phyloP scores from a whole-genome alignment of 2,888 invertebrate species.

The Lasius platythorax region DNA sequence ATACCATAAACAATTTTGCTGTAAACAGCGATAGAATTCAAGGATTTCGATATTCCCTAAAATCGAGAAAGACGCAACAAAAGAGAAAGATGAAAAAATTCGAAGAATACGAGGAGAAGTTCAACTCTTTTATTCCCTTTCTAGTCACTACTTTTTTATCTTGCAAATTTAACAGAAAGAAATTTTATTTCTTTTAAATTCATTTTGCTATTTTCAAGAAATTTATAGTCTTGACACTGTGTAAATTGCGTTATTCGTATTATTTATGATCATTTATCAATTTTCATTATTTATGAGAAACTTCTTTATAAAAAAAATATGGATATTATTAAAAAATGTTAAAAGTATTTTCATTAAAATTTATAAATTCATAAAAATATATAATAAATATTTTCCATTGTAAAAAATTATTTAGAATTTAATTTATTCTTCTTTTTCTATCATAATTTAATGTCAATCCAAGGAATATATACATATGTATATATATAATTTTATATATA shows the following conservation, averaged over 20 bases:
- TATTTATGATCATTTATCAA: neutral
- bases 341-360: too few species aligned
- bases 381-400: neutral
- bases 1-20: neutral
- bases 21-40: constrained; percentile 1
- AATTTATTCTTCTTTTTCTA: neutral
- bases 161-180: neutral
- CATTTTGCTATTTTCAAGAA: neutral
- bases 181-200: neutral
- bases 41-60: neutral
- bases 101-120: neutral
- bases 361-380: too few species aligned
- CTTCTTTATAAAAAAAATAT: neutral
- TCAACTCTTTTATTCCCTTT: neutral
- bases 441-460: neutral
- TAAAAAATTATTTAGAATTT: neutral
- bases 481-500: too few species aligned
- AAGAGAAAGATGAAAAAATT: neutral
- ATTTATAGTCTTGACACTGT: neutral
- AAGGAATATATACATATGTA: too few species aligned
- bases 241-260: neutral
- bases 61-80: neutral
- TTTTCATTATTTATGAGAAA: neutral
- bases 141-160: neutral
- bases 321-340: neutral